These are phyloP conservation scores for Nansenia antarctica DNA, from an alignment of 2,113 vertebrate genomes.

Conservation along the genomic window DNA sequence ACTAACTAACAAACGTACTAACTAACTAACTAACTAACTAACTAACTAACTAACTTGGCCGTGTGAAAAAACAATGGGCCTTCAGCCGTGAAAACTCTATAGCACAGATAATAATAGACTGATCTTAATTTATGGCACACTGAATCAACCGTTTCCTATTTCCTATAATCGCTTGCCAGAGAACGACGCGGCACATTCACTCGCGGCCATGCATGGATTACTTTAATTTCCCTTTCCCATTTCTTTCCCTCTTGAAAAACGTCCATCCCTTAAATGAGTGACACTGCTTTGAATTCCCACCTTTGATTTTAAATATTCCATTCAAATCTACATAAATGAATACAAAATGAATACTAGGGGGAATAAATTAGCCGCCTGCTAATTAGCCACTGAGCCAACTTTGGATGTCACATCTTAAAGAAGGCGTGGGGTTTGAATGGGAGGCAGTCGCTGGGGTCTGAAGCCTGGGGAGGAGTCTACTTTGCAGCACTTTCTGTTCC, in stretches of 20 bases:
- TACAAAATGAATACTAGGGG: slow-evolving; percentile 62
- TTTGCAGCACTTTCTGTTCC: background rate
- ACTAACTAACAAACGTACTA: no score
- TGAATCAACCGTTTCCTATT: slow-evolving; percentile 31
- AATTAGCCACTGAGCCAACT: slow-evolving; percentile 67
- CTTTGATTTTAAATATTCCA: slow-evolving; percentile 56
- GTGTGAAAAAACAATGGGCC: slow-evolving; percentile 49
- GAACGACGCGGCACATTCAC: slow-evolving; percentile 33
- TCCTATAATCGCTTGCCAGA: slow-evolving; percentile 62
- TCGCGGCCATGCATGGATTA: slow-evolving; percentile 19
- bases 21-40: no score
- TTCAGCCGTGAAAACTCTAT: slow-evolving; percentile 1
- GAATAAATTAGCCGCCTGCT: slow-evolving; percentile 71
- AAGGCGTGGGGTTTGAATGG: slow-evolving; percentile 37
- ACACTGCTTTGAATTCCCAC: slow-evolving; percentile 50
- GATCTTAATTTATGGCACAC: slow-evolving; percentile 12
- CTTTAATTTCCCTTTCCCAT: slow-evolving; percentile 50
- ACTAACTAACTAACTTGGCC: slow-evolving; percentile 65
- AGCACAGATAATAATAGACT: slow-evolving; percentile 6
- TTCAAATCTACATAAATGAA: slow-evolving; percentile 71
- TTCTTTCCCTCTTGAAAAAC: slow-evolving; percentile 22
- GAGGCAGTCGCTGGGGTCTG: background rate
- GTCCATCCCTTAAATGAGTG: slow-evolving; percentile 37
- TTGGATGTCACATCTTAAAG: slow-evolving; percentile 57
- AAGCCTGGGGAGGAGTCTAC: background rate